Evolutionary conservation across 2,888 invertebrate genomes (phyloP).

Genomic region (Platycheirus albimanus): DNA sequence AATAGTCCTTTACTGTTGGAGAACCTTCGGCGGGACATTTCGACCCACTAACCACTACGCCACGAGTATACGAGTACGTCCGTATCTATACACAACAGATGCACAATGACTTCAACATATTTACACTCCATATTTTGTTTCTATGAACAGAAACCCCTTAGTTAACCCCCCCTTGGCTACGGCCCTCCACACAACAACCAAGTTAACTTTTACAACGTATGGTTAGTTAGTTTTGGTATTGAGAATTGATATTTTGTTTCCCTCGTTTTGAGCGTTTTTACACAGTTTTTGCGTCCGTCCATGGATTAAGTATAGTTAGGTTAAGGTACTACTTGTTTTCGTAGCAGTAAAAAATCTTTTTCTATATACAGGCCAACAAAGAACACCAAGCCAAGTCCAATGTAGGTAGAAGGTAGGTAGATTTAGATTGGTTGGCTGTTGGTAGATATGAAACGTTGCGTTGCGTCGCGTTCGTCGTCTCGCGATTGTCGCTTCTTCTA

Average conservation of each 20-base stretch:
- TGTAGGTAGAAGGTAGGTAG: too few relatives aligned
- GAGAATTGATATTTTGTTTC: slow-evolving; percentile 50
- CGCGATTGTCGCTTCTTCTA: slow-evolving; percentile 25
- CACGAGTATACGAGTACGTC: too few relatives aligned
- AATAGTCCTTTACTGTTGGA: too few relatives aligned
- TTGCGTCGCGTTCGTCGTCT: not conserved
- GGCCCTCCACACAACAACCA: not conserved
- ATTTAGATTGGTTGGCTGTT: too few relatives aligned
- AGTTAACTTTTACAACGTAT: not conserved
- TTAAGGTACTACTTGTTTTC: slow-evolving; percentile 61
- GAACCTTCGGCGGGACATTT: too few relatives aligned
- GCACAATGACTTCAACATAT: too few relatives aligned
- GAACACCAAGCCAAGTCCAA: not conserved
- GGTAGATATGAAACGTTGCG: not conserved
- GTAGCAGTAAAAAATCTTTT: slow-evolving; percentile 33
- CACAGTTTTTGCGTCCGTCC: slow-evolving; percentile 25
- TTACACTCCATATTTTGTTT: too few relatives aligned
- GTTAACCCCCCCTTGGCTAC: not conserved
- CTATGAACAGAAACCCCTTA: too few relatives aligned
- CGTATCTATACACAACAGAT: too few relatives aligned
- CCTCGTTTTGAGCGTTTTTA: slow-evolving; percentile 44
- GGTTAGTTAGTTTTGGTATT: slow-evolving; percentile 37
- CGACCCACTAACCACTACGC: too few relatives aligned
- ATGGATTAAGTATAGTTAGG: slow-evolving; percentile 9
- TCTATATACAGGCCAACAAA: not conserved